These are phyloP conservation scores for Dioctria linearis DNA, from an alignment of 2,888 invertebrate genomes.

Conservation along the genomic window DNA sequence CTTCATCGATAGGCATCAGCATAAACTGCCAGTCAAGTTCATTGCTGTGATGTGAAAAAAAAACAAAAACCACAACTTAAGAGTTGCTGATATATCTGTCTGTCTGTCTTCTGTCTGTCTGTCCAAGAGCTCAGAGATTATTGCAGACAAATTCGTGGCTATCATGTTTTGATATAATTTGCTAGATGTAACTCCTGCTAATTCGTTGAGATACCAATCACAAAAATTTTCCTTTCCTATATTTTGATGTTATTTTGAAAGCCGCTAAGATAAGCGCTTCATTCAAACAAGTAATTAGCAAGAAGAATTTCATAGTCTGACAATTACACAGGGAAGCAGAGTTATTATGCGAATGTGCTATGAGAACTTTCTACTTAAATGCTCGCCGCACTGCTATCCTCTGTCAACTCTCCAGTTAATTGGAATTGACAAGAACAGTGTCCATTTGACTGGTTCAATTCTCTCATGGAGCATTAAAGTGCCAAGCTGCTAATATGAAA, in stretches of 20 bases:
- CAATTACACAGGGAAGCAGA: neutral
- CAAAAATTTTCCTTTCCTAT: conserved; percentile 14
- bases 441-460: conserved; percentile 12
- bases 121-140: conserved; percentile 14
- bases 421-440: conserved; percentile 35
- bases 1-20: conserved; percentile 39
- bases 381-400: neutral
- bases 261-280: neutral
- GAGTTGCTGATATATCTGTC: conserved; percentile 12
- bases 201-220: conserved; percentile 1
- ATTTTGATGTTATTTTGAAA: conserved; percentile 34
- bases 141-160: conserved; percentile 28
- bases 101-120: neutral
- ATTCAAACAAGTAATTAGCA: too few relatives aligned
- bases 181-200: conserved; percentile 11
- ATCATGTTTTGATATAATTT: conserved; percentile 23
- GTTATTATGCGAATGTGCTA: neutral
- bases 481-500: neutral
- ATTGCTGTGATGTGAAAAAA: neutral
- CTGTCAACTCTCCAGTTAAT: conserved; percentile 4
- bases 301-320: conserved; percentile 9
- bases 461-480: conserved; percentile 8
- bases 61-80: neutral
- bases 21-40: conserved; percentile 9
- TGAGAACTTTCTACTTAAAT: conserved; percentile 22